Percentiles rank a stretch among this genome's conserved stretches.
Conservation (phyloP, 2,888 invertebrate genomes). For the Anorthoa munda region DNA sequence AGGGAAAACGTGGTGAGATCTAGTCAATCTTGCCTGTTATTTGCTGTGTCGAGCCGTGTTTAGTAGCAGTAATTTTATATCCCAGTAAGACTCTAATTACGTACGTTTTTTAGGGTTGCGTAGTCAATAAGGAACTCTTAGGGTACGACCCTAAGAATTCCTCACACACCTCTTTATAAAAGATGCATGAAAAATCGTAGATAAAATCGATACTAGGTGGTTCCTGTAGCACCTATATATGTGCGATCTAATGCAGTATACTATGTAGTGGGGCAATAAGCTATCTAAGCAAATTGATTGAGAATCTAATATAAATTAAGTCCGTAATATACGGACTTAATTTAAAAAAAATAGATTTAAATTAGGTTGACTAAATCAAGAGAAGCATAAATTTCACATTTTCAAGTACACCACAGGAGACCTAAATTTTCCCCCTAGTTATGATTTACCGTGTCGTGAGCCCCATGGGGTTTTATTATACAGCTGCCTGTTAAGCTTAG, state of each 20-base stretch:
- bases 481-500: slow-evolving; percentile 35
- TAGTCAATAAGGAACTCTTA: too few species aligned
- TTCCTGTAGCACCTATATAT: too few species aligned
- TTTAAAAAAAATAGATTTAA: too few species aligned
- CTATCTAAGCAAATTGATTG: too few species aligned
- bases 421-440: neutral
- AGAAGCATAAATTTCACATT: neutral
- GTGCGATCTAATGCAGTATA: too few species aligned
- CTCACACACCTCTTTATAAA: too few species aligned
- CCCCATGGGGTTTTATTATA: neutral
- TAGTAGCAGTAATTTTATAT: neutral
- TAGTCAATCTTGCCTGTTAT: neutral
- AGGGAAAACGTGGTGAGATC: slow-evolving; percentile 6
- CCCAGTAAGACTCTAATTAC: neutral
- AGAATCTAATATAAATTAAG: neutral
- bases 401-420: neutral
- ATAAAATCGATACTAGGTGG: too few species aligned
- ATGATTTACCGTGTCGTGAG: slow-evolving; percentile 13
- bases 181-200: too few species aligned
- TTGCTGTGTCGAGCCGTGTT: neutral
- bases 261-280: too few species aligned
- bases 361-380: neutral
- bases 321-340: too few species aligned
- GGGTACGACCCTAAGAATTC: too few species aligned
- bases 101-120: too few species aligned